Base-by-base conservation (phyloP, 2,888 invertebrate species). In the Carabus problematicus region DNA sequence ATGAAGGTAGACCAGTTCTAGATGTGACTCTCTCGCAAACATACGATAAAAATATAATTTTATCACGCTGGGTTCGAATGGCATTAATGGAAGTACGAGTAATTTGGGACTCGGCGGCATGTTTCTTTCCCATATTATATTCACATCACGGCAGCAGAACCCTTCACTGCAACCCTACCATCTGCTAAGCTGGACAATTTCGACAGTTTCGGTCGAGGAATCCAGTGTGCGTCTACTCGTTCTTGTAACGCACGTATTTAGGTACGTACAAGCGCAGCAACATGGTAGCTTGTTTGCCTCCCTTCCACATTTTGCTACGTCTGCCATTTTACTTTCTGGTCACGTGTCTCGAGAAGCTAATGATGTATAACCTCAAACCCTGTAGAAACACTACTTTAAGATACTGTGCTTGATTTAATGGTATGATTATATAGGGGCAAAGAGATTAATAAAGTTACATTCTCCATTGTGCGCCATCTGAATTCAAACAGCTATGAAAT, bases 121-220 rank as follows among this genome's bases (percentile, higher is more conserved):
- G 56, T 42, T 59, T 59, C 59, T 59, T 59, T 59, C 42, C 11
- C 11, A 12, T 59, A 59, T 59, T 59, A 59, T 59, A 59, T 59
- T 59, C 59, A 42, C 59, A 59, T 59, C 59, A 59, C 59, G 59
- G 59, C 6, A n/a, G 49, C 8, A 39, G 8, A 59, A 40, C 42
- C 42, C 41, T 42, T 42, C 18, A 52, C 52, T 19, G 29, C 29
- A 29, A 52, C 56, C 19, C 11, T 14, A 14, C 12, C 59, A 40
- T 40, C 59, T 42, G 59, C 41, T 59, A 59, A 59, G 59, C 59
- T 18, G 59, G 59, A 59, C 59, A 59, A 59, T 59, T 59, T 59
- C 59, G 42, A 59, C 59, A 59, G 42, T 12, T 59, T 59, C 14
- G 41, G 41, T 52, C 12, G 16, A 3, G 52, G n/a, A 12, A 12